These are phyloP conservation scores for Melieria omissa DNA, from an alignment of 2,888 invertebrate species.

Conservation along the genomic window DNA sequence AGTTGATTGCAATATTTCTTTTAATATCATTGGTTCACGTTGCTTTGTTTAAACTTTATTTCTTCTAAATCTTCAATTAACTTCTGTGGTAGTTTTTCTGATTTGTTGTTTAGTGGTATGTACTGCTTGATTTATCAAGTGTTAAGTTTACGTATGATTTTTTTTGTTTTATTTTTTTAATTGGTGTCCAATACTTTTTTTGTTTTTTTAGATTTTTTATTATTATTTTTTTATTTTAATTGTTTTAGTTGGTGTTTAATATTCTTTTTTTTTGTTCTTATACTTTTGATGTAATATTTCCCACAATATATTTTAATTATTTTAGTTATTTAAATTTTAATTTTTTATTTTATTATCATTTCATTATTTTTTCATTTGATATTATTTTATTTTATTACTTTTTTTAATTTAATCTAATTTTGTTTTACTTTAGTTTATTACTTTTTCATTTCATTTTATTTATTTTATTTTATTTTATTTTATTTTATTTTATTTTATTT, in stretches of 20 bases:
- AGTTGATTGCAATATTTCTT: slow-evolving; percentile 51
- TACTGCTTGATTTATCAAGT: background rate
- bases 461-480: slow-evolving; percentile 15
- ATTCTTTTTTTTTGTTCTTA: too few relatives aligned
- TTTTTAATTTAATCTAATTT: slow-evolving; percentile 7
- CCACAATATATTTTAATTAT: too few relatives aligned
- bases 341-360: background rate
- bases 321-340: too few relatives aligned
- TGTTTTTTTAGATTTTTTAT: too few relatives aligned
- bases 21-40: slow-evolving; percentile 12
- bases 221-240: too few relatives aligned
- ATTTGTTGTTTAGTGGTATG: background rate
- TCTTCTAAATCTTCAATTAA: background rate
- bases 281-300: too few relatives aligned
- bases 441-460: slow-evolving; percentile 12
- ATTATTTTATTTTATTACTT: background rate
- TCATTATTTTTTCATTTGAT: slow-evolving; percentile 20
- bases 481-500: slow-evolving; percentile 1
- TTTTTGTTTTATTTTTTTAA: background rate
- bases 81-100: too few relatives aligned
- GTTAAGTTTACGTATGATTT: background rate
- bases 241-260: too few relatives aligned
- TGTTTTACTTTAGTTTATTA: background rate
- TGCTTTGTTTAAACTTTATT: slow-evolving; percentile 7
- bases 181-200: background rate